Evolutionary conservation across 2,113 vertebrate genomes (phyloP), one percentile per base, ranked within the genome.

Genomic region (Uria aalge): DNA sequence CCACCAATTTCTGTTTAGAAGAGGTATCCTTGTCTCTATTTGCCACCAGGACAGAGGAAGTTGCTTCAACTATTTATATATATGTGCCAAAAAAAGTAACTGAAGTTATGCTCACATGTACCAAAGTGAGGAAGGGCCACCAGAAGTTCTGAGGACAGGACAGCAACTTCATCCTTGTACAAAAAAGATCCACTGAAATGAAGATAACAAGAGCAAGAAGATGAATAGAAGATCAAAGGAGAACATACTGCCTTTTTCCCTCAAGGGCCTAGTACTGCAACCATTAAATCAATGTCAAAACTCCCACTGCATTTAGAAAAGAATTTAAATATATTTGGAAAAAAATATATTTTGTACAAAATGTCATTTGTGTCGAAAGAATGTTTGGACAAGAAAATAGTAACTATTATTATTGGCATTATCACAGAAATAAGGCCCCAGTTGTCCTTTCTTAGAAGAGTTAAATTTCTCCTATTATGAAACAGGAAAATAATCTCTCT

Each of bases 381-480:
- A 85, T 76, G 53, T 91, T 91, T 96, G 89, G 92, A 79, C 38
- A 76, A 89, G 73, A 82, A 92, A 69, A 47, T 32, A 79, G 62
- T 41, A 71, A 79, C 79, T 94, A 80, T 96, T 96, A 67, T 94
- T 96, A 73, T 77, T 96, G 94, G 96, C 95, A 90, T 57, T 63
- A 45, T 92, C 71, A 83, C 78, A 85, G 53, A 78, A 95, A 83
- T 60, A 52, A 86, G 86, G 76, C 62, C 77, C 55, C 74, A 50
- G 62, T 9, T 96, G 81, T 94, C 77, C 38, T 90, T 95, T 95
- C 77, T 93, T 91, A 85, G 94, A 97, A 97, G 94, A 94, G 96
- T 97, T 97, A 97, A 96, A 94, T 88, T 89, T 90, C 67, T 93
- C 60, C 76, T 79, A 43, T 97, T 96, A 96, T 94, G 90, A 95